Evolutionary conservation across 1,140 invertebrate species (phyloP).

Genomic region (Nephotettix cincticeps): DNA sequence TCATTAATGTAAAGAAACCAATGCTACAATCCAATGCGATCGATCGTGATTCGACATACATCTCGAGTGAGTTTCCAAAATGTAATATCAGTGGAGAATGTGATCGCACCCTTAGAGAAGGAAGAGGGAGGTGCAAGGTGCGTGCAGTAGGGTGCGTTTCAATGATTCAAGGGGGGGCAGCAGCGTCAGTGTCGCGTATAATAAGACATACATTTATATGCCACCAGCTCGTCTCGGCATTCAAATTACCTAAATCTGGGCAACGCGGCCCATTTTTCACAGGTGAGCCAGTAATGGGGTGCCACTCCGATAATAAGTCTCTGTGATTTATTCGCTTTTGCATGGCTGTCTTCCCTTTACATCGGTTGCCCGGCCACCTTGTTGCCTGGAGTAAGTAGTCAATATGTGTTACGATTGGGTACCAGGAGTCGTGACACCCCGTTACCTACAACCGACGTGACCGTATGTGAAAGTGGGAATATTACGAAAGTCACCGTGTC

Average conservation of each 20-base stretch:
- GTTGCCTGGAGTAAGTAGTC: too few relatives aligned
- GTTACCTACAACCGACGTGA: too few relatives aligned
- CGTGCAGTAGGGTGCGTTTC: slow-evolving; percentile 1
- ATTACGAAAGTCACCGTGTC: too few relatives aligned
- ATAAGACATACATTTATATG: neutral
- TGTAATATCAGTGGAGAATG: too few relatives aligned
- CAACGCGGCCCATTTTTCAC: neutral
- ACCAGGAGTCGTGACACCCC: too few relatives aligned
- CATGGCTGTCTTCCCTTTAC: neutral
- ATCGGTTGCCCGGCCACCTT: too few relatives aligned
- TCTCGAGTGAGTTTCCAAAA: too few relatives aligned
- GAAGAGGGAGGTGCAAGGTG: neutral
- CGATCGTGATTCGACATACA: too few relatives aligned
- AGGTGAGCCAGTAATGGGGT: neutral
- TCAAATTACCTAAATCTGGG: slow-evolving; percentile 3
- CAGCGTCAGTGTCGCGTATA: neutral
- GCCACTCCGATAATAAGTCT: slow-evolving; percentile 1
- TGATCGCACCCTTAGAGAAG: neutral
- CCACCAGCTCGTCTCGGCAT: neutral
- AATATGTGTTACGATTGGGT: too few relatives aligned
- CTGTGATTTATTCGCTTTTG: neutral
- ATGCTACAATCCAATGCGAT: too few relatives aligned
- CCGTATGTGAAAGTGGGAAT: too few relatives aligned
- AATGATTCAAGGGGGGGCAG: slow-evolving; percentile 1
- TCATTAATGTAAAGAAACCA: too few relatives aligned